Conservation (phyloP, 1,140 invertebrate genomes). For the Odontomachus brunneus region DNA sequence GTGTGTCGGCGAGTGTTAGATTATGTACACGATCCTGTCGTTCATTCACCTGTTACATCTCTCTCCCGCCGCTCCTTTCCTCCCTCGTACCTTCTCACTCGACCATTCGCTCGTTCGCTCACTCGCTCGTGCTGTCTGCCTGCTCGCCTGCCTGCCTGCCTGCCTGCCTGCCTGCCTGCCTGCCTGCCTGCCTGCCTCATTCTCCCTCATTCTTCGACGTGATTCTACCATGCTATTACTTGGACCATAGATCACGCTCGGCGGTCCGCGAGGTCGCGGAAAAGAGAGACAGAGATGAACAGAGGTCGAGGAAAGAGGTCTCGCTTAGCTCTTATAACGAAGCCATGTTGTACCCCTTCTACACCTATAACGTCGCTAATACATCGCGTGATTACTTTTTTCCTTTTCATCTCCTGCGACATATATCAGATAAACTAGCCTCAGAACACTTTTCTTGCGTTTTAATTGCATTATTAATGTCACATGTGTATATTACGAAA, state of each 20-base stretch:
- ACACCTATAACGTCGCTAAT: conserved; percentile 16
- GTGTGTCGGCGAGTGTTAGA: conserved; percentile 55
- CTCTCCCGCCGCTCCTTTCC: conserved; percentile 55
- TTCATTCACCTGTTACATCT: conserved; percentile 83
- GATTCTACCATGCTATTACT: conserved; percentile 76
- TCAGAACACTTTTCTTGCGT: too few relatives aligned
- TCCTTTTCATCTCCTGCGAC: too few relatives aligned
- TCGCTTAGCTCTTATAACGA: conserved; percentile 22
- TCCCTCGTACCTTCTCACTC: conserved; percentile 7
- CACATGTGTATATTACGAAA: too few relatives aligned
- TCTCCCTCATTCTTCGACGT: conserved; percentile 70
- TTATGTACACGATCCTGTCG: conserved; percentile 66
- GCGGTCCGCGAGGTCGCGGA: conserved; percentile 71
- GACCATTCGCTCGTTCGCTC: conserved; percentile 3
- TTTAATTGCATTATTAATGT: too few relatives aligned
- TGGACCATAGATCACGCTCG: conserved; percentile 77
- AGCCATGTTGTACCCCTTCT: conserved; percentile 5
- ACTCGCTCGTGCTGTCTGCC: conserved; percentile 38
- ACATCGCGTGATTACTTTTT: too few relatives aligned
- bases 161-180: conserved; percentile 30
- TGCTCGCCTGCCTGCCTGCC: conserved; percentile 41
- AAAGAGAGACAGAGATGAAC: conserved; percentile 63
- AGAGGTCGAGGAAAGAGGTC: conserved; percentile 51
- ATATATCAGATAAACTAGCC: too few relatives aligned
- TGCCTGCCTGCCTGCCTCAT: conserved; percentile 41